Base-by-base conservation (phyloP, 2,113 vertebrate genomes). In the Pao palembangensis region DNA sequence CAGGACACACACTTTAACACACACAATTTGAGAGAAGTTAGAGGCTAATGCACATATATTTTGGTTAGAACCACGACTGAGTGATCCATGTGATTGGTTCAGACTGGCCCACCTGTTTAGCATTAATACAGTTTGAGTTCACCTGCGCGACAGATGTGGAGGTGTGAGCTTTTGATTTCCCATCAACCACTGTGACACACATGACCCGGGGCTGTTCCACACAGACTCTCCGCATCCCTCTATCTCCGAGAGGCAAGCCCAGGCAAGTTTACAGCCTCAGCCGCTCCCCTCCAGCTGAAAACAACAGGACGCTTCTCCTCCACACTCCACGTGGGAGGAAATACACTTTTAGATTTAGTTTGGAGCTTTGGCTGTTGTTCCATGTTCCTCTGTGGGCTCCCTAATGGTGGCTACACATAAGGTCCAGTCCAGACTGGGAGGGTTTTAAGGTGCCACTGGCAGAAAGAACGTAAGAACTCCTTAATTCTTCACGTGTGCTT, bases 231-330 rank as follows among this genome's bases (percentile, higher is more conserved):
- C 61, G 48, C 61, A 70, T 65, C 47, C 41, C 58, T 47, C 68
- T 43, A 46, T 52, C 58, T 34, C 47, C 19, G 16, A 31, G 8
- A 49, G 71, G 51, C 84, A 80, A 72, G 84, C 61, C 69, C 61
- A 25, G 77, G 52, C 86, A 80, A 55, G 78, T 73, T 44, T 17
- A 28, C 41, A 11, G 65, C 63, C 58, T 64, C 49, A 60, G 54
- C 25, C 28, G 28, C 28, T 31, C 54, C 54, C 13, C 21, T 20
- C 49, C 58, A 43, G 28, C 28, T 31, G 28, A 3, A 31, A 31
- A 31, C 28, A 31, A 8, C 28, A 31, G 28, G 34, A 38, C 11
- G 34, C 34, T 12, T 38, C 34, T 31, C 34, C 11, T 52, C 21
- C 47, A 19, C 25, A 20, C 14, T 31, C 54, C 68, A 23, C 21